Base-by-base conservation (phyloP, 2,797 vertebrate species). In the Carduelis carduelis region DNA sequence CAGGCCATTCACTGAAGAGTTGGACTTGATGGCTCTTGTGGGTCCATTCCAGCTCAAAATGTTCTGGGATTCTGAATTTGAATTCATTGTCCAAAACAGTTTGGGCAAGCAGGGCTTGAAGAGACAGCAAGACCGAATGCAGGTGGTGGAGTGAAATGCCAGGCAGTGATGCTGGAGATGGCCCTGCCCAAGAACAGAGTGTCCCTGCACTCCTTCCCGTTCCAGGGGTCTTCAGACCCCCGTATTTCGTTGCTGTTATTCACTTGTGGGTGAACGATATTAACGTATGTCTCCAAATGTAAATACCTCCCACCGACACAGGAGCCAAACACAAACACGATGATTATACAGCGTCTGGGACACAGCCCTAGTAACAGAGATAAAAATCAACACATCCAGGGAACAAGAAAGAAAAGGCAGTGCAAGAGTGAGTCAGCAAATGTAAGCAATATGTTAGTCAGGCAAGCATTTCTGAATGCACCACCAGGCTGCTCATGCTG, bases 401-500 rank as follows among this genome's bases (percentile, higher is more conserved):
- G 82, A 90, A 85, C 50, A 39, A 56, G 87, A 92, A 76, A 87
- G 61, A 90, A 95, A 90, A 94, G 95, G 82, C 94, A 94, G 68
- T 56, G 27, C 74, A 91, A 95, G 83, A 90, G 56, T 97, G 97
- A 97, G 93, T 97, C 96, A 96, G 96, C 97, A 96, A 79, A 89
- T 55, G 39, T n/a, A 61, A 87, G 90, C 90, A 90, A 6, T 64
- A 27, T 52, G 76, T 88, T 78, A 92, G 94, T 56, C 87, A 85
- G 93, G 75, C 52, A 20, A 91, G 90, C 30, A 1, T 56, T 87
- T 86, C 90, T 63, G 59, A 88, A 78, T 2, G 56, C 57, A 12
- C 60, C 3, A n/a, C 0, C 5, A 76, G 65, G 92, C 21, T 81
- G 64, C 56, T 88, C 79, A 32, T 0, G 2, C 94, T 68, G 82